These are phyloP conservation scores for Pachycephala philippinensis DNA, from an alignment of 2,113 vertebrate species.

Conservation along the genomic window DNA sequence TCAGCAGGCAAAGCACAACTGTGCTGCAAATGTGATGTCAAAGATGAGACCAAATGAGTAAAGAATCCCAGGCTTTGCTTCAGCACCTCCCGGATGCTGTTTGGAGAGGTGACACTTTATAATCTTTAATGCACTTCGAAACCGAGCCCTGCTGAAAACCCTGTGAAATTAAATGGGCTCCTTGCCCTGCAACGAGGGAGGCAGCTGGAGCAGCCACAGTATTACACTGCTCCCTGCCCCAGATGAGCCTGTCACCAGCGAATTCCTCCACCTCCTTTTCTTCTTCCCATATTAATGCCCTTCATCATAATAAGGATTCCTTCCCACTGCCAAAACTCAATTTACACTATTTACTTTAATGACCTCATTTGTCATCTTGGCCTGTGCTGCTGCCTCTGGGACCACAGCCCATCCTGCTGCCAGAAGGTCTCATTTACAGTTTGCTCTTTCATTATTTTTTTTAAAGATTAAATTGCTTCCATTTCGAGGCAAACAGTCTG, in stretches of 20 bases:
- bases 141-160: background rate
- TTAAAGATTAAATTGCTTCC: constrained; percentile 31
- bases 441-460: constrained; percentile 49
- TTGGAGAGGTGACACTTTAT: background rate
- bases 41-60: background rate
- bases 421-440: constrained; percentile 51
- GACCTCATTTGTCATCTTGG: constrained; percentile 45
- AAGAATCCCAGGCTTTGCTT: background rate
- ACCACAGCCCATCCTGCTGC: background rate
- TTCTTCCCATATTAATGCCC: constrained; percentile 10
- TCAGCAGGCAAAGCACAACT: background rate
- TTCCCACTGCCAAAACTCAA: constrained; percentile 26
- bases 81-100: background rate
- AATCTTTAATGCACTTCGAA: background rate
- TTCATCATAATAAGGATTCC: constrained; percentile 37
- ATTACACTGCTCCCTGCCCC: background rate
- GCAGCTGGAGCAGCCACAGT: background rate
- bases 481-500: constrained; percentile 7
- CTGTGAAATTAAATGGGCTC: background rate
- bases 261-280: background rate
- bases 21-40: background rate
- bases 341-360: constrained; percentile 57
- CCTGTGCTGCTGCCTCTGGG: constrained; percentile 22
- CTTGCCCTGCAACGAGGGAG: background rate
- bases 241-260: background rate